Conservation (phyloP, 2,888 invertebrate genomes). For the Rhogogaster chlorosoma region DNA sequence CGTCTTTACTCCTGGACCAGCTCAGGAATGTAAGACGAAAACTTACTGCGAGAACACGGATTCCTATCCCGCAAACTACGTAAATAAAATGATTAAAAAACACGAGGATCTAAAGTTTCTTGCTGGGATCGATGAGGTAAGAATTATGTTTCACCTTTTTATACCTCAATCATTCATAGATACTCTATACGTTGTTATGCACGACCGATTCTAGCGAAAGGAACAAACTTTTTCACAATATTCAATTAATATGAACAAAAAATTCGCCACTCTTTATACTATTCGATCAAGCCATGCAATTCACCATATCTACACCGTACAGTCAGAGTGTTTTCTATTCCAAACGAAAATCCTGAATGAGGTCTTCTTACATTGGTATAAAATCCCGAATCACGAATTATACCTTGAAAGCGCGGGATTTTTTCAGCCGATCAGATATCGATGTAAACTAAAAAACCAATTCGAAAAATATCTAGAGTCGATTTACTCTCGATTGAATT, state of each 20-base stretch:
- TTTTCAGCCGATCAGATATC: too few species aligned
- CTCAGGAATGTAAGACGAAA: slow-evolving; percentile 60
- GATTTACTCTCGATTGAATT: background rate
- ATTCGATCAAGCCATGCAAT: background rate
- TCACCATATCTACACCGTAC: background rate
- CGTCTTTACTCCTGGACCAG: slow-evolving; percentile 30
- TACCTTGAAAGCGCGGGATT: too few species aligned
- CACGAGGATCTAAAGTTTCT: slow-evolving; percentile 65
- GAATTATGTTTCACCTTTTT: background rate
- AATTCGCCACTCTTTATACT: background rate
- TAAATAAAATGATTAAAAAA: slow-evolving; percentile 61
- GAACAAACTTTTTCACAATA: background rate
- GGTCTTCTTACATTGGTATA: too few species aligned
- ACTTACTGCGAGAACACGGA: slow-evolving; percentile 67
- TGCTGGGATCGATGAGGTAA: slow-evolving; percentile 16
- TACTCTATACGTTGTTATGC: background rate
- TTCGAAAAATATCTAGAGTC: background rate
- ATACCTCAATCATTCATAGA: background rate
- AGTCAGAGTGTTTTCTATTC: background rate
- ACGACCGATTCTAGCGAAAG: background rate
- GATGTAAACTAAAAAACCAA: too few species aligned
- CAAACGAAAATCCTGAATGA: background rate
- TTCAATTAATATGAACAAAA: background rate
- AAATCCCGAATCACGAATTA: too few species aligned
- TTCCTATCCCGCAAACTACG: slow-evolving; percentile 65